phyloP scores from a whole-genome alignment of 1,140 invertebrate genomes.

The Lepidurus arcticus region DNA sequence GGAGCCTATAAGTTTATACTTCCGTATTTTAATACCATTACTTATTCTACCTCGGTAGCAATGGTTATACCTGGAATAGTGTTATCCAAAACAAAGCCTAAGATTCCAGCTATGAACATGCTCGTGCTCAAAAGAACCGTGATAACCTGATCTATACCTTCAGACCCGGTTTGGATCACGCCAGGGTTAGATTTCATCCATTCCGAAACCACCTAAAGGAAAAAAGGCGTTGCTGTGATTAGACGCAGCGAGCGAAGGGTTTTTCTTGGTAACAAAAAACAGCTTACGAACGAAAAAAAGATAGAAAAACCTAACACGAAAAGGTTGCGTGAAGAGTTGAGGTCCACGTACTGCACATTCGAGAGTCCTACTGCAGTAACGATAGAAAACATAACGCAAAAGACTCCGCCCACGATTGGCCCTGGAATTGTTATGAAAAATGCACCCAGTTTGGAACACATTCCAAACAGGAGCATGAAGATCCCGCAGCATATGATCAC shows the following conservation, averaged over 20 bases:
- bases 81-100: constrained; percentile 77
- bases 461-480: constrained; percentile 70
- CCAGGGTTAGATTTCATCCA: constrained; percentile 64
- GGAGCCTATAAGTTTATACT: constrained; percentile 37
- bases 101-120: constrained; percentile 72
- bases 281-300: constrained; percentile 67
- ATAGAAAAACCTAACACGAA: constrained; percentile 83
- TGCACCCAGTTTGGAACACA: constrained; percentile 76
- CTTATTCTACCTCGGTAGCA: background rate
- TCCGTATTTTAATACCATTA: background rate
- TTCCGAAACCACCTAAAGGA: constrained; percentile 57
- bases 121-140: constrained; percentile 74
- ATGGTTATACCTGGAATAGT: constrained; percentile 69
- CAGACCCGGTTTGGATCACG: constrained; percentile 62
- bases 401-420: constrained; percentile 79
- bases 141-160: constrained; percentile 65
- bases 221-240: background rate
- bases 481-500: constrained; percentile 74
- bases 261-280: constrained; percentile 5
- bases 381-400: constrained; percentile 83
- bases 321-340: constrained; percentile 74
- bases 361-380: constrained; percentile 74
- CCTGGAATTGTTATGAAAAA: constrained; percentile 82
- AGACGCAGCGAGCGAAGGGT: no score
- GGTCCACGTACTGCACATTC: constrained; percentile 71